Evolutionary conservation across 2,113 vertebrate genomes (phyloP).

Genomic region (Zosterops hypoxanthus): DNA sequence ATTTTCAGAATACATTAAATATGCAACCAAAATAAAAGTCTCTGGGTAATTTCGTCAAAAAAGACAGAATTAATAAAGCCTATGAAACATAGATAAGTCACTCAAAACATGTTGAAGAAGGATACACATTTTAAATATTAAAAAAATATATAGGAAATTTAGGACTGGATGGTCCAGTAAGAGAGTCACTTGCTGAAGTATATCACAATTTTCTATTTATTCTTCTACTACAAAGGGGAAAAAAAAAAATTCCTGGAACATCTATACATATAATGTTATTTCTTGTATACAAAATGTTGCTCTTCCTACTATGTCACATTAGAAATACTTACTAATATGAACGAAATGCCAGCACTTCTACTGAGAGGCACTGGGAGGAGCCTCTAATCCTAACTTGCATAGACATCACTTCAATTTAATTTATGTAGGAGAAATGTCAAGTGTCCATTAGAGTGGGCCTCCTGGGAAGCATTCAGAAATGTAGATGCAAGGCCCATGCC

Average conservation of each 20-base stretch:
- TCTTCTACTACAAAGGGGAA: not conserved
- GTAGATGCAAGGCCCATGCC: not conserved
- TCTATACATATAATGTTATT: not conserved
- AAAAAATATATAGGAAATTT: not conserved
- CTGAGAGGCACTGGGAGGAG: not conserved
- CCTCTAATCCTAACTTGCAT: constrained; percentile 31
- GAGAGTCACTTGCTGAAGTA: not conserved
- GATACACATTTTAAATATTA: not conserved
- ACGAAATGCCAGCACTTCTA: not conserved
- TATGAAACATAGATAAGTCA: not conserved
- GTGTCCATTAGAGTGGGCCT: constrained; percentile 41
- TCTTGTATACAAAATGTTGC: not conserved
- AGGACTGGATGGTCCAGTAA: not conserved
- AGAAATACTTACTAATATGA: not conserved
- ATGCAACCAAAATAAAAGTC: not conserved
- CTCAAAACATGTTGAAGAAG: not conserved
- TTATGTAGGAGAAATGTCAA: constrained; percentile 65
- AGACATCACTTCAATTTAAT: constrained; percentile 55
- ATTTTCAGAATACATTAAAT: not conserved
- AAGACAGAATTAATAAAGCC: not conserved
- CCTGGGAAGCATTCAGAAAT: constrained; percentile 59
- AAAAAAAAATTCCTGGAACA: no score
- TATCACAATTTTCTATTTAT: not conserved
- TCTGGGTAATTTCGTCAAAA: not conserved
- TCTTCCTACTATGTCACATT: not conserved